Percentiles rank a stretch among this genome's conserved stretches.
Conservation (phyloP, 2,888 invertebrate species). For the Cylloceria caligata region DNA sequence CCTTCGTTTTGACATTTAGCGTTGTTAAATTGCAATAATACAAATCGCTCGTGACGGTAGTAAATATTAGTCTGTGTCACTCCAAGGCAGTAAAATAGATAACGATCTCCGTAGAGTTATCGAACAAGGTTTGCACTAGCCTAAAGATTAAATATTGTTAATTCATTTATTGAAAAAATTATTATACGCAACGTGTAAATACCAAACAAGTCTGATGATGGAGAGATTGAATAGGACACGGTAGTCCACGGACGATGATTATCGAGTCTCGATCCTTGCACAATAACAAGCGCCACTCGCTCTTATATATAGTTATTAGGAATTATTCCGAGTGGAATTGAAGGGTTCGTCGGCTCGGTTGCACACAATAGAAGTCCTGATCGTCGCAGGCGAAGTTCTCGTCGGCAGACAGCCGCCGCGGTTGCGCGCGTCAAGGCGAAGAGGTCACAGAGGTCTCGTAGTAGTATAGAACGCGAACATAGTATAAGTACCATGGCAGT, state of each 20-base stretch:
- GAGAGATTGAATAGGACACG: conserved; percentile 40
- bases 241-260: conserved; percentile 53
- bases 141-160: conserved; percentile 10
- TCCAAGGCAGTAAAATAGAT: too few relatives aligned
- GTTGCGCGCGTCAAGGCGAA: conserved; percentile 74
- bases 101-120: too few relatives aligned
- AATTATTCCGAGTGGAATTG: conserved; percentile 52
- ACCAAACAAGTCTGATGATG: conserved; percentile 15
- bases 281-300: conserved; percentile 58
- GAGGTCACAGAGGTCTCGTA: conserved; percentile 74
- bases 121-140: not conserved
- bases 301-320: conserved; percentile 49
- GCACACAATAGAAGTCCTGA: conserved; percentile 51
- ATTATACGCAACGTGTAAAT: conserved; percentile 6
- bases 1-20: not conserved
- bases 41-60: not conserved
- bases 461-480: conserved; percentile 62
- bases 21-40: not conserved
- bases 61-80: not conserved
- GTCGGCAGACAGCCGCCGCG: conserved; percentile 48
- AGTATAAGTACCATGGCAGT: conserved; percentile 52
- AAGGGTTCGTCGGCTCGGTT: conserved; percentile 36
- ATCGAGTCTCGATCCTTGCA: conserved; percentile 55
- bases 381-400: conserved; percentile 31
- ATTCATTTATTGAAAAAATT: not conserved